Conservation (phyloP, 2,113 vertebrate genomes). For the Emydura subglobosa region DNA sequence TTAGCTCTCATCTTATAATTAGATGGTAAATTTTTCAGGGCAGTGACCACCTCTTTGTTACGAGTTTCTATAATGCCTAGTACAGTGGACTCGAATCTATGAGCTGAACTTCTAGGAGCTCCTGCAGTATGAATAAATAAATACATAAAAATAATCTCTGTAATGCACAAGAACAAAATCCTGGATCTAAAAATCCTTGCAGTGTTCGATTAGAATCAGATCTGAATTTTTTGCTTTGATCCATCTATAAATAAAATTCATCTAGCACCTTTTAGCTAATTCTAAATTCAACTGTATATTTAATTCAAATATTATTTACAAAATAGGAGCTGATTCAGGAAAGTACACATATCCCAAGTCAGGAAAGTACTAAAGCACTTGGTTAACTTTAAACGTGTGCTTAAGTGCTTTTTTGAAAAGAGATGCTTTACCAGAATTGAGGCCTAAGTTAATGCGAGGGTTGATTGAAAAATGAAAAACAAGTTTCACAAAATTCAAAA, state of each 20-base stretch:
- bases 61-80: neutral
- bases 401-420: neutral
- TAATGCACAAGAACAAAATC: neutral
- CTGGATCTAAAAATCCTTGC: neutral
- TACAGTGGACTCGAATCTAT: neutral
- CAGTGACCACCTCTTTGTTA: neutral
- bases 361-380: neutral
- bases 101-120: neutral
- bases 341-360: neutral
- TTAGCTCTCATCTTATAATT: neutral
- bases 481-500: neutral
- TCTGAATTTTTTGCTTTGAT: neutral
- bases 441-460: neutral
- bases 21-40: neutral
- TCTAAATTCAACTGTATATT: constrained; percentile 26
- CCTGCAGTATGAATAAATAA: neutral
- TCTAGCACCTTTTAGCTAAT: neutral
- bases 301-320: neutral
- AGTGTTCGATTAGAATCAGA: neutral
- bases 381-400: constrained; percentile 6
- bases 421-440: neutral
- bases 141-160: neutral
- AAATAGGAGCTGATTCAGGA: neutral
- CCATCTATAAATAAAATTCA: neutral
- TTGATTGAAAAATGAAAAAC: neutral